Base-by-base conservation (phyloP, 1,140 invertebrate species). In the Contarinia nasturtii region DNA sequence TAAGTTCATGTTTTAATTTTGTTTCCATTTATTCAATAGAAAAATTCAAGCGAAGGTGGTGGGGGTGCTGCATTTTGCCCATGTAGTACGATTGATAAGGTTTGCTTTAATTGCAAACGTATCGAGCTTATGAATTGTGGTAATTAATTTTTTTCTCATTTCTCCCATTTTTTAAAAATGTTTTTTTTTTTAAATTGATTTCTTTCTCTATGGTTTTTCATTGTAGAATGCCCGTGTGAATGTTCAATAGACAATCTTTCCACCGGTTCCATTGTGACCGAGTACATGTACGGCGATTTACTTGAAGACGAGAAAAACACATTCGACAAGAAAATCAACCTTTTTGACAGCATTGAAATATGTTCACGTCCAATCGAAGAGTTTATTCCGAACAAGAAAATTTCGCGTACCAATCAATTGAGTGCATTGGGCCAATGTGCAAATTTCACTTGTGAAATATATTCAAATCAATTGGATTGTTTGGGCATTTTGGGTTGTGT, bases 171-270 rank as follows among this genome's bases (percentile, higher is more conserved):
- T n/a, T n/a, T n/a, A n/a, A n/a, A n/a, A n/a, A n/a, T n/a, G n/a
- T n/a, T n/a, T n/a, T n/a, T n/a, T n/a, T n/a, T n/a, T n/a, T n/a
- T n/a, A n/a, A n/a, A n/a, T n/a, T n/a, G n/a, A n/a, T n/a, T n/a
- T n/a, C n/a, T n/a, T n/a, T n/a, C n/a, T n/a, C n/a, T n/a, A n/a
- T n/a, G n/a, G n/a, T n/a, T n/a, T n/a, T n/a, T n/a, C n/a, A n/a
- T n/a, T n/a, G n/a, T n/a, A n/a, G n/a, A 95, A 61, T 95, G 90
- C 66, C 90, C 90, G 0, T 95, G 90, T 62, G 89, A 95, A 61
- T 95, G 90, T 61, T 80, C 79, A 14, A 67, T 27, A 27, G 27
- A 27, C 27, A 27, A 10, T 27, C 27, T 27, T 10, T 5, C 4
- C 10, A 27, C 10, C 27, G 27, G 27, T 27, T 27, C 27, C 27